These are phyloP conservation scores for Chelon labrosus DNA, from an alignment of 2,797 vertebrate species.

Conservation along the genomic window DNA sequence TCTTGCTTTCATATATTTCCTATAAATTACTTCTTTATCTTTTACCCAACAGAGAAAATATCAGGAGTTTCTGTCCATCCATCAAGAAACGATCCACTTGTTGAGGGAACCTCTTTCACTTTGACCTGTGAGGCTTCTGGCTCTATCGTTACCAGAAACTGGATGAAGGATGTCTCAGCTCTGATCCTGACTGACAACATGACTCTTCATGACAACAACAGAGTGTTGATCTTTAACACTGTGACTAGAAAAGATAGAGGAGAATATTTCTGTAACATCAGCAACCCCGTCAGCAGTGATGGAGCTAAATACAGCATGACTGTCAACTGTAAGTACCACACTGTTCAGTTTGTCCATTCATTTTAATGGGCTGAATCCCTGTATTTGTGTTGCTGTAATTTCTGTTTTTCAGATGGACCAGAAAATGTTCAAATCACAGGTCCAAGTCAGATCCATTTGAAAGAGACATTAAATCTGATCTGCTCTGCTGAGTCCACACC, in stretches of 20 bases:
- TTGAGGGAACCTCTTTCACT: slow-evolving; percentile 32
- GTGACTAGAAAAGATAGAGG: slow-evolving; percentile 63
- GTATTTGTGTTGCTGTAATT: background rate
- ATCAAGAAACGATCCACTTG: slow-evolving; percentile 5
- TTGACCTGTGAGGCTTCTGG: slow-evolving; percentile 66
- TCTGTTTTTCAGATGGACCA: slow-evolving; percentile 70
- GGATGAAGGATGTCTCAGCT: slow-evolving; percentile 58
- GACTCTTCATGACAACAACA: slow-evolving; percentile 29
- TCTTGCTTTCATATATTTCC: background rate
- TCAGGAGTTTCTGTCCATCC: slow-evolving; percentile 10
- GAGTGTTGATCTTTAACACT: slow-evolving; percentile 53
- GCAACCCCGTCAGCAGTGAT: slow-evolving; percentile 45
- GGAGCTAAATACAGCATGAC: slow-evolving; percentile 2
- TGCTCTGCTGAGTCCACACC: slow-evolving; percentile 65
- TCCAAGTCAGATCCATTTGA: background rate
- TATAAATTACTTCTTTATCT: background rate
- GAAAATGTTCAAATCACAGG: slow-evolving; percentile 57
- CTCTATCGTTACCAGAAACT: slow-evolving; percentile 45
- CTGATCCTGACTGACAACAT: slow-evolving; percentile 45
- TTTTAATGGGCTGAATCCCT: too few relatives aligned
- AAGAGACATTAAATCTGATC: slow-evolving; percentile 12
- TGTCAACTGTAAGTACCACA: slow-evolving; percentile 64
- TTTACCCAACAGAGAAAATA: slow-evolving; percentile 53
- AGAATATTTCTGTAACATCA: slow-evolving; percentile 61
- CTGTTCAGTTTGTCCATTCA: background rate